Conservation (phyloP, 2,113 vertebrate genomes). For the Neolamprologus kungweensis region DNA sequence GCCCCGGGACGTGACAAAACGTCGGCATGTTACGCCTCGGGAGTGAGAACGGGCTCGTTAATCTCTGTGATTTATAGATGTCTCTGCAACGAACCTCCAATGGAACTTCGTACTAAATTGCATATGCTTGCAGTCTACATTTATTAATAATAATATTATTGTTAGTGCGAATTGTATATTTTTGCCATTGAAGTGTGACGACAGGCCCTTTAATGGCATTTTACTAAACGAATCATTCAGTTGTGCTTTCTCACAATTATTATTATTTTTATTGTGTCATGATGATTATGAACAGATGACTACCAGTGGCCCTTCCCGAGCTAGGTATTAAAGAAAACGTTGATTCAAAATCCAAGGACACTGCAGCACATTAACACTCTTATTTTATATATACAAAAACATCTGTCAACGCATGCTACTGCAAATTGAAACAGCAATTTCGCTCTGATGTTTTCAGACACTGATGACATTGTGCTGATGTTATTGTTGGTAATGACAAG, state of each 20-base stretch:
- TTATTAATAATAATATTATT: not conserved
- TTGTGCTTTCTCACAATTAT: constrained; percentile 7
- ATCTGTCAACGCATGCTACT: constrained; percentile 37
- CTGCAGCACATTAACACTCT: constrained; percentile 3
- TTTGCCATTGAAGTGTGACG: not conserved
- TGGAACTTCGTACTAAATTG: not conserved
- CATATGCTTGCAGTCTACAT: constrained; percentile 1
- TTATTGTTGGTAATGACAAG: constrained; percentile 50
- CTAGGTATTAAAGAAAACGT: constrained; percentile 9
- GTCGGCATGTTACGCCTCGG: no score
- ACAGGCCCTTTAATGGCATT: constrained; percentile 6
- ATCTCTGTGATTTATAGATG: constrained; percentile 6
- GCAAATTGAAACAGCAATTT: constrained; percentile 48
- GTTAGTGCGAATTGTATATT: not conserved
- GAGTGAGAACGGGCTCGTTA: not conserved
- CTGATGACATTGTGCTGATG: constrained; percentile 51
- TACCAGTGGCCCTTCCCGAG: not conserved
- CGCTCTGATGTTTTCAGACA: constrained; percentile 32
- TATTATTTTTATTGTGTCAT: constrained; percentile 6
- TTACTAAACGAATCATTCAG: constrained; percentile 19
- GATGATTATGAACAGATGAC: constrained; percentile 46
- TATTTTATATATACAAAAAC: constrained; percentile 44
- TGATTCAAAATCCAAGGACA: constrained; percentile 44
- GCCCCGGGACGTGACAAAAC: no score
- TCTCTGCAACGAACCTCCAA: not conserved